Percentiles rank a stretch among this genome's conserved stretches.
phyloP scores from a whole-genome alignment of 1,140 invertebrate genomes.

The Colletes latitarsis region DNA sequence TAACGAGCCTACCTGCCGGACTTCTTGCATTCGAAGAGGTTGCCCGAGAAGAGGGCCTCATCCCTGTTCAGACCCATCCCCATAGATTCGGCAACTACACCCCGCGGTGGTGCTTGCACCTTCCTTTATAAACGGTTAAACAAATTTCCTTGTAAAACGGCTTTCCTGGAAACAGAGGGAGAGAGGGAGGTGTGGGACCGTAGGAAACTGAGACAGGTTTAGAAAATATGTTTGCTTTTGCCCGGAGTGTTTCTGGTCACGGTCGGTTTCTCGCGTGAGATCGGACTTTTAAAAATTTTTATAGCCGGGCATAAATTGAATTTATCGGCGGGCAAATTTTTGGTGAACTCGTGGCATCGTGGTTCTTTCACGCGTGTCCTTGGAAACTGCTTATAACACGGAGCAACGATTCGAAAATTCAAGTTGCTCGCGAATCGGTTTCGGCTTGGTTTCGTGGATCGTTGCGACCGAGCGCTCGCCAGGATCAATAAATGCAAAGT shows the following conservation, averaged over 20 bases:
- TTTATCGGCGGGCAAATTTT: conserved; percentile 3
- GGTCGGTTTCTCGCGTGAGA: not conserved
- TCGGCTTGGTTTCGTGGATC: not conserved
- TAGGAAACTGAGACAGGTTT: not conserved
- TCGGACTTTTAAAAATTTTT: not conserved
- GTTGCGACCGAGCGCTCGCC: not conserved
- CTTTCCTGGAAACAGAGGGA: conserved; percentile 62
- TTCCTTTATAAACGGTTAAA: conserved; percentile 73
- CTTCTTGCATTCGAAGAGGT: conserved; percentile 76
- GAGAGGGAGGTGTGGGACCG: conserved; percentile 1
- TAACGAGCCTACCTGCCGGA: conserved; percentile 80
- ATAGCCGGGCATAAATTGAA: conserved; percentile 24
- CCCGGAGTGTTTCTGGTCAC: not conserved
- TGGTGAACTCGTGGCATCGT: not conserved
- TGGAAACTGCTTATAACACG: not conserved
- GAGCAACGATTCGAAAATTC: not conserved
- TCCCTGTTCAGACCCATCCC: conserved; percentile 43
- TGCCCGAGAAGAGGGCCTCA: conserved; percentile 52
- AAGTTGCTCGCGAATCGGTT: not conserved
- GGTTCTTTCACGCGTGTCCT: not conserved
- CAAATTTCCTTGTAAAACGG: conserved; percentile 72
- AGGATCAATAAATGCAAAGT: conserved; percentile 28
- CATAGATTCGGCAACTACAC: conserved; percentile 57
- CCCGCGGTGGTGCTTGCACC: conserved; percentile 67
- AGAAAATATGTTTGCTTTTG: conserved; percentile 28